A percentile compares a stretch with the other conserved stretches of the same genome.
Evolutionary conservation across 1,140 invertebrate species (phyloP).

Genomic region (Hypothenemus hampei): DNA sequence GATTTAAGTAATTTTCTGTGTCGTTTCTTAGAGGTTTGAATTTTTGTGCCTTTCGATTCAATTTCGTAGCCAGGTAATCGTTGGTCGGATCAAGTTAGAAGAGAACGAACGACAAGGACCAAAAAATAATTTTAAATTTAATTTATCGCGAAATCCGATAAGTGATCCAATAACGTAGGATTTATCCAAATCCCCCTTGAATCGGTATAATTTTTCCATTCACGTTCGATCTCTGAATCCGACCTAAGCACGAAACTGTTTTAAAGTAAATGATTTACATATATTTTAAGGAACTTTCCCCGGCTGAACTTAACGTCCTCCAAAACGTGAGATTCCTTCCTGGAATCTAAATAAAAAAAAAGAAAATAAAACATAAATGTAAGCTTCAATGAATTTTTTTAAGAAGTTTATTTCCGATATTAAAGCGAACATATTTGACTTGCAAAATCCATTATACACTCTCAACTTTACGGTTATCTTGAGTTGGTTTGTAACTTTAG

Average conservation of each 20-base stretch:
- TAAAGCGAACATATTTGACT: slow-evolving; percentile 33
- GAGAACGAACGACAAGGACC: not conserved
- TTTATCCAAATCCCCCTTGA: slow-evolving; percentile 24
- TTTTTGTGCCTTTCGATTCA: too few relatives aligned
- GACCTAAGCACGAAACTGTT: slow-evolving; percentile 22
- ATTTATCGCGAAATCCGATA: slow-evolving; percentile 26
- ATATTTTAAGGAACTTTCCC: slow-evolving; percentile 15
- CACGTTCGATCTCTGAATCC: slow-evolving; percentile 25
- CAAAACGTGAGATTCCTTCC: too few relatives aligned
- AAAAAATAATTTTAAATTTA: slow-evolving; percentile 26
- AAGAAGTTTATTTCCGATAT: slow-evolving; percentile 18
- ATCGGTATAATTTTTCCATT: slow-evolving; percentile 28
- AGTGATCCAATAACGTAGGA: slow-evolving; percentile 24
- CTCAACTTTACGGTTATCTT: slow-evolving; percentile 30
- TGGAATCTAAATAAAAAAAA: too few relatives aligned
- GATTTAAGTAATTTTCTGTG: too few relatives aligned
- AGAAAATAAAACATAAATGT: too few relatives aligned
- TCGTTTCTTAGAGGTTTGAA: too few relatives aligned
- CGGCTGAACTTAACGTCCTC: too few relatives aligned
- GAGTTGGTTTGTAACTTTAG: slow-evolving; percentile 11
- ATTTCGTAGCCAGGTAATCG: too few relatives aligned
- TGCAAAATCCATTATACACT: slow-evolving; percentile 33
- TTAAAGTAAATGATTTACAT: slow-evolving; percentile 27
- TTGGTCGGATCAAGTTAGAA: slow-evolving; percentile 2
- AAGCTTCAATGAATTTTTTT: too few relatives aligned